Evolutionary conservation across 2,888 invertebrate genomes (phyloP), one percentile per base, ranked within the genome.

Genomic region (Odontomyia ornata): DNA sequence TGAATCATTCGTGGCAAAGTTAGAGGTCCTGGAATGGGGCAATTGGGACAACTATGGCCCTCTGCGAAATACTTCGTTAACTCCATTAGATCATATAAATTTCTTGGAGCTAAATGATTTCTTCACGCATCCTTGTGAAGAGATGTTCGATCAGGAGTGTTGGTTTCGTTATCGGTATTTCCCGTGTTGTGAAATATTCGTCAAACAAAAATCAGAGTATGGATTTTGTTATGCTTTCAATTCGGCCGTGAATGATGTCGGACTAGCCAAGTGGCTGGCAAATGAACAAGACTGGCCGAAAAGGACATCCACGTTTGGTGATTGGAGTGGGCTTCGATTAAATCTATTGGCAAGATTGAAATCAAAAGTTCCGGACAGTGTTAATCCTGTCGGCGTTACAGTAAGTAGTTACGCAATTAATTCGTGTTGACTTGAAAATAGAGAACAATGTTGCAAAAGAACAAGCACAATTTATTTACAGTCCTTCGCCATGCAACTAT

Each of bases 181-280:
- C 52, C 80, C 87, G 36, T 89, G 89, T 71, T 88, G 88, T 79
- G 84, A 86, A 1, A 81, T 84, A 21, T 88, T 89, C 77, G 82
- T 86, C 56, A 76, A 84, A 23, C 88, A 88, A 78, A 85, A 84
- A 75, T 87, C 87, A 0, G 88, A 88, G 80, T 84, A 82, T 73
- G 88, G 88, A 0, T 82, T 84, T 36, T 89, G 89, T 79, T 85
- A 87, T 80, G 83, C 88, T 0, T 88, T 88, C 81, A 88, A 88
- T 81, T 88, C 88, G 1, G 84, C 85, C 13, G 83, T 85, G 56
- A 83, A 82, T 28, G 69, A 23, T 1, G 43, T 57, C n/a, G 76
- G 76, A 0, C 21, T 56, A 27, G n/a, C 18, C 4, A 28, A 30
- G 5, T 56, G 57, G 57, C 1, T 3, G 15, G 30, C 28, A 1